Evolutionary conservation across 2,888 invertebrate species (phyloP).

Genomic region (Theristus sp.): DNA sequence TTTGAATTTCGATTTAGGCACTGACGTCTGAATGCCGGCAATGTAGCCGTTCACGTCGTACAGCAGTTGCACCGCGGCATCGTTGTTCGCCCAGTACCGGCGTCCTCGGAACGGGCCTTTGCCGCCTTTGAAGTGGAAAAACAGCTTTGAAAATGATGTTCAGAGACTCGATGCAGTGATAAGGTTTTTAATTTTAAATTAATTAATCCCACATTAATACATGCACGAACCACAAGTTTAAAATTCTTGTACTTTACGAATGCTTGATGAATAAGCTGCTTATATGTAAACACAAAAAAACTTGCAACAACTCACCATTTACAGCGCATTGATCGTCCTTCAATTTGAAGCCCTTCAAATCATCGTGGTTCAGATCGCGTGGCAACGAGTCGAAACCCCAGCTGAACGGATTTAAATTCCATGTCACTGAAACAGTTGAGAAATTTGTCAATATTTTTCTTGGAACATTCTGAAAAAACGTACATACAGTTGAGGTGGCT

Average conservation of each 20-base stretch:
- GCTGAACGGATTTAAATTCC: constrained; percentile 1
- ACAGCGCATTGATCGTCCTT: background rate
- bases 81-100: constrained; percentile 24
- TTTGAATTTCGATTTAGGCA: background rate
- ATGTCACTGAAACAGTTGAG: constrained; percentile 1
- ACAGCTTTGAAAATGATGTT: no score
- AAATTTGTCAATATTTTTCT: no score
- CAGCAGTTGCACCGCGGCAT: constrained; percentile 23
- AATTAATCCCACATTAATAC: no score
- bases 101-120: constrained; percentile 21
- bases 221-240: no score
- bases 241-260: no score
- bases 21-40: constrained; percentile 27
- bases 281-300: background rate
- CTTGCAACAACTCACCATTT: background rate
- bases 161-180: no score
- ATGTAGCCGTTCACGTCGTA: constrained; percentile 29
- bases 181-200: no score
- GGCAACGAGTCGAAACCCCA: background rate
- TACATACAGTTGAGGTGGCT: no score
- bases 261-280: background rate
- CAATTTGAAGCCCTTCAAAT: background rate
- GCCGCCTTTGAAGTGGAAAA: no score
- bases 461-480: no score
- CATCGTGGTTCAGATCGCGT: background rate